Conservation (phyloP, 2,113 vertebrate genomes). For the Oreochromis tanganicae region DNA sequence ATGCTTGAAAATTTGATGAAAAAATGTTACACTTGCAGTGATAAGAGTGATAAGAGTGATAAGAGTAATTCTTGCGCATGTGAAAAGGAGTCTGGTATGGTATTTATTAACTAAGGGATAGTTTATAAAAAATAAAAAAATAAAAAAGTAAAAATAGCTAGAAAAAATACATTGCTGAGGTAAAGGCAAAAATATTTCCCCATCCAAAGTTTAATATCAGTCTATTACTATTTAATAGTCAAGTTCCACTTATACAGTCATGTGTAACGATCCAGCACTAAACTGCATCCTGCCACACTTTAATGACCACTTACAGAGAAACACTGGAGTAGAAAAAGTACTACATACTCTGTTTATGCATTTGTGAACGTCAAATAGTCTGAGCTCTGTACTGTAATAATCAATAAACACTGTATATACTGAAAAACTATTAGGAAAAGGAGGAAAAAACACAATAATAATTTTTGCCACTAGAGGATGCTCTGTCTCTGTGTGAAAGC, state of each 20-base stretch:
- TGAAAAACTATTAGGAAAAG: neutral
- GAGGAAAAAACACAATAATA: neutral
- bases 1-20: neutral
- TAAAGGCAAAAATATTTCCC: neutral
- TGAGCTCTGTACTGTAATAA: neutral
- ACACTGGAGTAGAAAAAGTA: neutral
- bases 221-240: neutral
- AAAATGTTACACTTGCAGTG: neutral
- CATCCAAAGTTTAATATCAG: neutral
- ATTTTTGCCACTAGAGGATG: slow-evolving; percentile 64
- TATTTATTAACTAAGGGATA: neutral
- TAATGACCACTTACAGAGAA: neutral
- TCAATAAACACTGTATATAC: neutral
- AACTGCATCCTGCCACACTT: neutral
- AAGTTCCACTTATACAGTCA: neutral
- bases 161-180: neutral
- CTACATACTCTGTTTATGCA: neutral
- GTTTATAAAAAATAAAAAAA: neutral
- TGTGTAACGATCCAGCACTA: neutral
- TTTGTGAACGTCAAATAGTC: neutral
- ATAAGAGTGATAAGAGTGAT: neutral
- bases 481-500: slow-evolving; percentile 45
- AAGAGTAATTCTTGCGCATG: neutral
- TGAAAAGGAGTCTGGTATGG: neutral
- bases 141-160: neutral